Evolutionary conservation across 2,113 vertebrate species (phyloP).

Genomic region (Tragelaphus buxtoni): DNA sequence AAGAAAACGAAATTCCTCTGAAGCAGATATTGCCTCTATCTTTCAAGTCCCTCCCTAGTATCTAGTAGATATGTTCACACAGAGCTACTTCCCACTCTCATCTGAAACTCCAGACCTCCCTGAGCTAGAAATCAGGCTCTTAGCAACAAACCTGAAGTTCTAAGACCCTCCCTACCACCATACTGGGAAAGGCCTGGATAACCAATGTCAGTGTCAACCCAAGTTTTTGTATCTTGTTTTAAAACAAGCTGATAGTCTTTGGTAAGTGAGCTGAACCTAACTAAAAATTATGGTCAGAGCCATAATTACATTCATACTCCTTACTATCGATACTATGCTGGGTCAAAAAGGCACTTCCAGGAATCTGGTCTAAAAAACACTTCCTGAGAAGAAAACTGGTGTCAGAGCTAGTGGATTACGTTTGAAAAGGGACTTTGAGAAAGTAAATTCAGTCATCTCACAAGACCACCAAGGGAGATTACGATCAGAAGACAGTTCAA

Average conservation of each 20-base stretch:
- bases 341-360: constrained; percentile 14
- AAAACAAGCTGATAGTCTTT: constrained; percentile 35
- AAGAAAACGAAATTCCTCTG: constrained; percentile 1
- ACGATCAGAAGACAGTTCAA: not conserved
- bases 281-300: not conserved
- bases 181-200: not conserved
- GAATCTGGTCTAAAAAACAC: not conserved
- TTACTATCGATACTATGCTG: not conserved
- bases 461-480: constrained; percentile 4
- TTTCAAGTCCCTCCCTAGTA: constrained; percentile 16
- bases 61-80: not conserved
- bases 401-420: not conserved
- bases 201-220: not conserved
- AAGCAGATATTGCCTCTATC: not conserved
- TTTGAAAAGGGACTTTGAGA: not conserved
- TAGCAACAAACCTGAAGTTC: not conserved
- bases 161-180: not conserved
- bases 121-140: not conserved
- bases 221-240: constrained; percentile 30
- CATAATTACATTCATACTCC: constrained; percentile 12
- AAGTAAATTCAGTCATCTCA: constrained; percentile 1
- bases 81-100: not conserved
- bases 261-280: not conserved
- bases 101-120: not conserved
- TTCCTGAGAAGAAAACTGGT: constrained; percentile 7